A percentile compares a stretch with the other conserved stretches of the same genome.
Conservation (phyloP, 2,113 vertebrate species). For the Setophaga petechia region DNA sequence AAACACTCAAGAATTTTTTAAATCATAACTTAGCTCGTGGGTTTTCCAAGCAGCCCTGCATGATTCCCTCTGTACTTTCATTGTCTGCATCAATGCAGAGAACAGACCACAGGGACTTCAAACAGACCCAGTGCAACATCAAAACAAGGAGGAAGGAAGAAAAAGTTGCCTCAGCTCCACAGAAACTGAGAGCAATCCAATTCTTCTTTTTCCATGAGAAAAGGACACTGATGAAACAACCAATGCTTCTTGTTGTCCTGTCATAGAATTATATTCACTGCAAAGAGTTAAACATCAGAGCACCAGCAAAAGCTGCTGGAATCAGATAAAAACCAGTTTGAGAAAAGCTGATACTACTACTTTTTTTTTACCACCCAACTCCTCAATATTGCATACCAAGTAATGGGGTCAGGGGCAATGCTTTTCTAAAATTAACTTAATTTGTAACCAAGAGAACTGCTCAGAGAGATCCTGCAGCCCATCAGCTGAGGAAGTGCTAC, state of each 20-base stretch:
- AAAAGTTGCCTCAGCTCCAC: not conserved
- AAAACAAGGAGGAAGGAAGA: not conserved
- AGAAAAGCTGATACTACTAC: not conserved
- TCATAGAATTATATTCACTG: not conserved
- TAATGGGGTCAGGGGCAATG: not conserved
- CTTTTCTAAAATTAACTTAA: not conserved
- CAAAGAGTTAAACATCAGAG: not conserved
- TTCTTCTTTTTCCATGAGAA: not conserved
- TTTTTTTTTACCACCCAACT: not conserved
- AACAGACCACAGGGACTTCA: not conserved
- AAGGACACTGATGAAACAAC: not conserved
- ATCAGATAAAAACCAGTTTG: not conserved
- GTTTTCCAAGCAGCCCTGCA: not conserved
- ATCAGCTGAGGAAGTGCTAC: not conserved
- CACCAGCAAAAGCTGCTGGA: not conserved
- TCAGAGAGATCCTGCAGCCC: not conserved
- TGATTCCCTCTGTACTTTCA: not conserved
- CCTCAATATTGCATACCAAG: not conserved
- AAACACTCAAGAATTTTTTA: not conserved
- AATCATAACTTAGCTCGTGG: not conserved
- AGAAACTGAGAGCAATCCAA: not conserved
- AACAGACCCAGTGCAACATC: not conserved
- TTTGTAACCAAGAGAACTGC: not conserved
- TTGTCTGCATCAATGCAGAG: not conserved
- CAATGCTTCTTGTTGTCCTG: not conserved